A percentile compares a stretch with the other conserved stretches of the same genome.
These are phyloP conservation scores for Talpa occidentalis DNA, from an alignment of 2,113 vertebrate species.

Conservation along the genomic window DNA sequence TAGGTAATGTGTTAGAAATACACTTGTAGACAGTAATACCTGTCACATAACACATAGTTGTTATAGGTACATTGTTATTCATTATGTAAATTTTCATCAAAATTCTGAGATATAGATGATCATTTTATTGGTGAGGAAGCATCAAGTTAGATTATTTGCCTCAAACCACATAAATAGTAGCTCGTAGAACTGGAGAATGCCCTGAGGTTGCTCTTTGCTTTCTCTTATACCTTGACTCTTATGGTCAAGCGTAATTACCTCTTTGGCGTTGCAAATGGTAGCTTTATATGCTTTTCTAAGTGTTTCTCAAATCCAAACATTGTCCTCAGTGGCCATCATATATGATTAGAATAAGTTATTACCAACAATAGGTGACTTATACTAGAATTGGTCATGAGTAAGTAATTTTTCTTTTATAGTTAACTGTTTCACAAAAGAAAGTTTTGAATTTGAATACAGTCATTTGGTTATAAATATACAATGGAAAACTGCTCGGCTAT, in stretches of 20 bases:
- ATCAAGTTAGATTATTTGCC: background rate
- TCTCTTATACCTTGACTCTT: background rate
- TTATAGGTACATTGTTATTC: background rate
- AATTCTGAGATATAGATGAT: background rate
- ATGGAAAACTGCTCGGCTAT: background rate
- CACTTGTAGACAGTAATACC: background rate
- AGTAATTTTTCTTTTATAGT: background rate
- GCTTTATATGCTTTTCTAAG: background rate
- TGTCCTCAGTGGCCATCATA: background rate
- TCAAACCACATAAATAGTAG: background rate
- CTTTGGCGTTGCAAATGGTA: background rate
- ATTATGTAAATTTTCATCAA: background rate
- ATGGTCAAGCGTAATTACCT: background rate
- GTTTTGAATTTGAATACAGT: background rate
- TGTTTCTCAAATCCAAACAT: background rate
- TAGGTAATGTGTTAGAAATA: constrained; percentile 21
- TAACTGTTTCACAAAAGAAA: constrained; percentile 5
- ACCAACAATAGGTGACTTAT: background rate
- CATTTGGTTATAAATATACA: background rate
- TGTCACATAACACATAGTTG: background rate
- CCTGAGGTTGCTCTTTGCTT: background rate
- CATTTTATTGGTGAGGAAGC: background rate
- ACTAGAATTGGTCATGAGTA: background rate
- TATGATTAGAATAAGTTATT: background rate
- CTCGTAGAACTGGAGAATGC: background rate